Evolutionary conservation across 2,797 vertebrate species (phyloP).

Genomic region (Schizopygopsis malacanthus): DNA sequence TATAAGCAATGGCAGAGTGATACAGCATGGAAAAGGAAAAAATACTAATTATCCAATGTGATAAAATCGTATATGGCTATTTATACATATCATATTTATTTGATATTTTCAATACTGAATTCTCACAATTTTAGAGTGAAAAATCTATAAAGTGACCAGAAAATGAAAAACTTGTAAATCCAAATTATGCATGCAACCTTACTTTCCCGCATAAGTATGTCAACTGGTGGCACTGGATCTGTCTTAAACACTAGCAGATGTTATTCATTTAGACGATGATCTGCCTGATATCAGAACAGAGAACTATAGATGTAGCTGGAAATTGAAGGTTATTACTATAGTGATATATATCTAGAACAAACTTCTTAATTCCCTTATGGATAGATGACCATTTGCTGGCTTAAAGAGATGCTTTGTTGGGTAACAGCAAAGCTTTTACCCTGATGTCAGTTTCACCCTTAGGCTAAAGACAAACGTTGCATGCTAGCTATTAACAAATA

Average conservation of each 20-base stretch:
- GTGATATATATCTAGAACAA: constrained; percentile 35
- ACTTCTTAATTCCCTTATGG: constrained; percentile 7
- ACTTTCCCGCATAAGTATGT: background rate
- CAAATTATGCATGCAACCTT: background rate
- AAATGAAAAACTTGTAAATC: background rate
- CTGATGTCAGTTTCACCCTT: constrained; percentile 9
- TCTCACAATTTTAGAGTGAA: background rate
- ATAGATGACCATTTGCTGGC: background rate
- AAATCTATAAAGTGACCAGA: background rate
- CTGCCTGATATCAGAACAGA: constrained; percentile 1
- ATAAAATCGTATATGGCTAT: background rate
- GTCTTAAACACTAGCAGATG: constrained; percentile 20
- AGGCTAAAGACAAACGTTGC: constrained; percentile 12
- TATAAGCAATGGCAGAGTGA: background rate
- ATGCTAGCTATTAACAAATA: constrained; percentile 1
- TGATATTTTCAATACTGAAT: background rate
- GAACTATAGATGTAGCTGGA: background rate
- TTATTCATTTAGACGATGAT: background rate
- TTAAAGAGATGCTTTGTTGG: constrained; percentile 29
- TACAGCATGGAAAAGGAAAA: background rate
- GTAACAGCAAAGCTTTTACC: constrained; percentile 2
- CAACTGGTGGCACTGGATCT: constrained; percentile 12
- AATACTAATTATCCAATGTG: background rate
- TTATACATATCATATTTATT: background rate
- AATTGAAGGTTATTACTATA: constrained; percentile 24